phyloP scores from a whole-genome alignment of 2,797 vertebrate genomes.

The Acipenser oxyrinchus region DNA sequence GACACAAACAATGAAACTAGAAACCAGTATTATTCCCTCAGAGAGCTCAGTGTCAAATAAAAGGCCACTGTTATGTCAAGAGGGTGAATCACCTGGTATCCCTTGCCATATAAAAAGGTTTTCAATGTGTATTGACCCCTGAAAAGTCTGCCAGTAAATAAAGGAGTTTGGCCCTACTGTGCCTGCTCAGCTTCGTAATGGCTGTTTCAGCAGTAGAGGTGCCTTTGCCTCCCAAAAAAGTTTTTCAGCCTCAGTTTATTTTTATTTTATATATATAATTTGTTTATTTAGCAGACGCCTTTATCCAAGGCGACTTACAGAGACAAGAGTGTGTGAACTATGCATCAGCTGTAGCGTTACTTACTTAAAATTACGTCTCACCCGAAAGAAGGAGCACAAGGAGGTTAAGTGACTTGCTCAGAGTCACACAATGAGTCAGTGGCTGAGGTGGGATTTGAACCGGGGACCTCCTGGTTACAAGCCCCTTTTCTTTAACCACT shows the following conservation, averaged over 20 bases:
- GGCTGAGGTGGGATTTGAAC: too few relatives aligned
- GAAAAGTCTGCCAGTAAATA: conserved; percentile 56
- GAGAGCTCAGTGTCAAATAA: conserved; percentile 41
- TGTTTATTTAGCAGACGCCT: too few relatives aligned
- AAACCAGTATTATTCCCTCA: conserved; percentile 40
- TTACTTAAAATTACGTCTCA: too few relatives aligned
- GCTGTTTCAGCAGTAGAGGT: conserved; percentile 30
- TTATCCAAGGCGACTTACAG: too few relatives aligned
- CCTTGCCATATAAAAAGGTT: conserved; percentile 38
- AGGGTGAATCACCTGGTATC: conserved; percentile 41
- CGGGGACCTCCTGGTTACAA: too few relatives aligned
- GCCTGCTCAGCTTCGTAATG: conserved; percentile 39
- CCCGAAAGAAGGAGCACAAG: too few relatives aligned
- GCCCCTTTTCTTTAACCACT: too few relatives aligned
- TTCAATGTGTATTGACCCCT: conserved; percentile 56
- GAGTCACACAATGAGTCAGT: too few relatives aligned
- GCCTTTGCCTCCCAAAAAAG: conserved; percentile 19
- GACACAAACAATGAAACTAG: conserved; percentile 46
- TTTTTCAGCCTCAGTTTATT: conserved; percentile 10
- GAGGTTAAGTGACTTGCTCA: too few relatives aligned
- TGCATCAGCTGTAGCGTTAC: too few relatives aligned
- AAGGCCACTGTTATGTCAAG: conserved; percentile 50
- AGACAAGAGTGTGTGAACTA: too few relatives aligned
- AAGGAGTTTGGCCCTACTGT: conserved; percentile 44
- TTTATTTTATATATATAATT: not conserved